Conservation (phyloP, 30 jellyfish, hydroid and myxozoan species). For the Hydractinia echinata region DNA sequence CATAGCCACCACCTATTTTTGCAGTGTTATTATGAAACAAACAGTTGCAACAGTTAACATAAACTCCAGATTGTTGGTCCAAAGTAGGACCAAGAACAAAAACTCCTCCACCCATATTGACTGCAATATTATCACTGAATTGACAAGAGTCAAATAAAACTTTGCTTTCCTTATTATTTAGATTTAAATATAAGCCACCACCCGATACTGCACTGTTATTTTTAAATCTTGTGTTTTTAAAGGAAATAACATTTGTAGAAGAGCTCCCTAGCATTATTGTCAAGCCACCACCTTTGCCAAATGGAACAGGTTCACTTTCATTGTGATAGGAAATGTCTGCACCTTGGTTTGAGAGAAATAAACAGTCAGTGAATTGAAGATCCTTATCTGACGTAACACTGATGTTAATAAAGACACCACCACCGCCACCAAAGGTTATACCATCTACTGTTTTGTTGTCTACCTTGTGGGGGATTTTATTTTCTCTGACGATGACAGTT, state of each 20-base stretch:
- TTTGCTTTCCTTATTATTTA: constrained; percentile 2
- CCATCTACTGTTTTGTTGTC: no score
- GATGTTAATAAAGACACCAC: no score
- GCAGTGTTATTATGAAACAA: constrained; percentile 2
- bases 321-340: no score
- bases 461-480: no score
- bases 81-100: not conserved
- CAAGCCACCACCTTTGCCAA: constrained; percentile 32
- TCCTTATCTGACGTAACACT: no score
- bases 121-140: not conserved
- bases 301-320: not conserved
- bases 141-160: not conserved
- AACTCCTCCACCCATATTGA: constrained; percentile 20
- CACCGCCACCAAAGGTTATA: no score
- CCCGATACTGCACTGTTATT: constrained; percentile 14
- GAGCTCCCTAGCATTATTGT: constrained; percentile 6
- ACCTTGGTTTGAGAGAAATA: no score
- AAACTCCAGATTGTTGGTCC: not conserved
- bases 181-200: constrained; percentile 22
- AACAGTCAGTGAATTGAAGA: no score
- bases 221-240: not conserved
- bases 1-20: constrained; percentile 16
- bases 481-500: no score
- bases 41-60: not conserved
- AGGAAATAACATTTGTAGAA: constrained; percentile 7